phyloP scores from a whole-genome alignment of 2,113 vertebrate genomes.

The Muntiacus muntjak region DNA sequence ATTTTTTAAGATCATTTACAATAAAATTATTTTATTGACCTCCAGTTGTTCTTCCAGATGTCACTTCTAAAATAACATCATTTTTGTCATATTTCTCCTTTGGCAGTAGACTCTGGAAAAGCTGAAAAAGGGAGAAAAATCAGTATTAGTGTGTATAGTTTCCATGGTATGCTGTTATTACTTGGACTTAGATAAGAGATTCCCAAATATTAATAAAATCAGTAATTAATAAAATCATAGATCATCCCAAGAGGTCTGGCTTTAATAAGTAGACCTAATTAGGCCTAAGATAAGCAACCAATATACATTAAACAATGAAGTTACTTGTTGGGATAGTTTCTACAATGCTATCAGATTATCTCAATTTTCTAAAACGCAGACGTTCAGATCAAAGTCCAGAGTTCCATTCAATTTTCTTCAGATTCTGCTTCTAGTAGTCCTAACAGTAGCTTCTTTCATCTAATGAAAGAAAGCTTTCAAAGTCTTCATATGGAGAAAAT shows the following conservation, averaged over 20 bases:
- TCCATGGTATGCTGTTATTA: background rate
- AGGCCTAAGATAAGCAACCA: slow-evolving; percentile 31
- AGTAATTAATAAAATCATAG: slow-evolving; percentile 45
- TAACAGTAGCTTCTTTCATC: slow-evolving; percentile 49
- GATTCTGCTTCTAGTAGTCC: slow-evolving; percentile 49
- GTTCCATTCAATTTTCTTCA: slow-evolving; percentile 32
- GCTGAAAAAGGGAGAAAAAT: slow-evolving; percentile 72
- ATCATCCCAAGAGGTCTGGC: background rate
- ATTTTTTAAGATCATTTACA: slow-evolving; percentile 26
- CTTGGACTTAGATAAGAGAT: slow-evolving; percentile 24
- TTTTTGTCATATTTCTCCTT: slow-evolving; percentile 85
- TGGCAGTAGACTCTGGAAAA: slow-evolving; percentile 87
- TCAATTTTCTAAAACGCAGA: slow-evolving; percentile 57
- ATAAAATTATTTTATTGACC: slow-evolving; percentile 81
- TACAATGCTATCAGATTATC: slow-evolving; percentile 21
- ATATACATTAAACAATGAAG: slow-evolving; percentile 33
- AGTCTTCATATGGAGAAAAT: slow-evolving; percentile 41
- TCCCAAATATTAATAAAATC: slow-evolving; percentile 30
- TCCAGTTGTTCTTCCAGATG: slow-evolving; percentile 95
- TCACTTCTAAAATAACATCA: slow-evolving; percentile 90
- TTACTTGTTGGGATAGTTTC: slow-evolving; percentile 41
- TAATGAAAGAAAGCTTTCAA: slow-evolving; percentile 63
- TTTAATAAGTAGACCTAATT: background rate
- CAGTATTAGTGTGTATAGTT: background rate
- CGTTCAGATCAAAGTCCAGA: slow-evolving; percentile 52